Percentiles rank a stretch among this genome's conserved stretches.
Conservation (phyloP, 2,888 invertebrate genomes). For the Andrena fulva region DNA sequence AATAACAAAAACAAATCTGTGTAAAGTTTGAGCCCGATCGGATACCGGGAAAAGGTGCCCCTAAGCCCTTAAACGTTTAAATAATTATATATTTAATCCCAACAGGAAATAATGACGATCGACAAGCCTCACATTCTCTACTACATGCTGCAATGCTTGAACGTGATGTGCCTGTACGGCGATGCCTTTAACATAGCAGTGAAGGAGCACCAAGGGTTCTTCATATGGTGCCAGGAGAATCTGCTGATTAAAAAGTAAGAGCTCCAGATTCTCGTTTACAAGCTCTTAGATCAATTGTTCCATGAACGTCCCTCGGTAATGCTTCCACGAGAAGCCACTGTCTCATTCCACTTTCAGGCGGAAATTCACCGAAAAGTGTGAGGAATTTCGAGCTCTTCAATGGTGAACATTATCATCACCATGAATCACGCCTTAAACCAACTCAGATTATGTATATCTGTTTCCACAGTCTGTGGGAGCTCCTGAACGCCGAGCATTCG, state of each 20-base stretch:
- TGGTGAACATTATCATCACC: no score
- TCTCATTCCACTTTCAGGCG: slow-evolving; percentile 21
- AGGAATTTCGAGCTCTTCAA: slow-evolving; percentile 5
- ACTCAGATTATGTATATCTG: background rate
- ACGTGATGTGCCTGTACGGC: slow-evolving; percentile 95
- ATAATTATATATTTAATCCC: slow-evolving; percentile 1
- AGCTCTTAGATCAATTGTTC: background rate
- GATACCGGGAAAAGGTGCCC: no score
- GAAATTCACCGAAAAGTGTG: slow-evolving; percentile 5
- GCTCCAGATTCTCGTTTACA: background rate
- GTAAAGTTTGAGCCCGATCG: no score
- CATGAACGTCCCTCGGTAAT: no score
- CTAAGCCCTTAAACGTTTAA: background rate
- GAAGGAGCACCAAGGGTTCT: slow-evolving; percentile 95
- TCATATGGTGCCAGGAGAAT: slow-evolving; percentile 98
- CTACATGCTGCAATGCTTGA: slow-evolving; percentile 96
- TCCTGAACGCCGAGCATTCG: slow-evolving; percentile 96
- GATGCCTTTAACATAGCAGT: slow-evolving; percentile 95
- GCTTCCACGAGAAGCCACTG: no score
- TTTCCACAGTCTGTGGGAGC: slow-evolving; percentile 93
- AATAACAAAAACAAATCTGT: no score
- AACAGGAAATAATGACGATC: slow-evolving; percentile 91
- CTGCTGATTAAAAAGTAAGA: slow-evolving; percentile 95
- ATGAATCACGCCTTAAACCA: background rate
- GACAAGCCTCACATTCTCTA: slow-evolving; percentile 97